Base-by-base conservation (phyloP, 2,797 vertebrate genomes). In the Periophthalmus magnuspinnatus region DNA sequence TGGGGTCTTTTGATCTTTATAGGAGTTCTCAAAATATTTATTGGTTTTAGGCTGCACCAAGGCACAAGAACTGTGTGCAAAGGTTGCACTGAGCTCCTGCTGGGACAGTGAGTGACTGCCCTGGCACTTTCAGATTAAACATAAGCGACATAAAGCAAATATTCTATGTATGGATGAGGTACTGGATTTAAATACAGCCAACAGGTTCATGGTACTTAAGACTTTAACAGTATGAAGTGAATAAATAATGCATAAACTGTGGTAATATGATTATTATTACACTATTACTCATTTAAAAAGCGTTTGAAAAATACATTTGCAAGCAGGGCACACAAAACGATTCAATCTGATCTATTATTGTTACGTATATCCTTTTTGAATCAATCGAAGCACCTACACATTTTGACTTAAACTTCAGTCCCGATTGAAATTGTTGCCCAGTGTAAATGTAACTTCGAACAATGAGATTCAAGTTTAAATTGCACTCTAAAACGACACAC, bases 1-100 rank as follows among this genome's bases (percentile, higher is more conserved):
- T 2, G 56, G 5, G 38, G 7, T 22, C 36, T 41, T 62, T 41
- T 41, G n/a, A 62, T 41, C 34, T 41, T 41, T 38, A 41, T 61
- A 21, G n/a, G n/a, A 41, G 36, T 22, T 62, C 61, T 47, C 41
- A 47, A 62, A 24, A 48, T 47, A 64, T 10, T 62, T 48, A 28
- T 64, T 19, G 22, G 14, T 19, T 64, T 63, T 47, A 16, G 13
- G 13, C 38, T 63, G 38, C 38, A 63, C 22, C 22, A 41, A 41
- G 59, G 16, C 10, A 45, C 38, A 47, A 24, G 21, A 6, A 24
- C 5, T 10, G 38, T 61, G 36, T 16, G 58, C 33, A 60, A 59
- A 19, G 16, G 58, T n/a, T 14, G 33, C 61, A 61, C 59, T 13
- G 41, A 45, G 41, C 3, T 3, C 13, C 10, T 13, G n/a, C 32